These are phyloP conservation scores for Myocastor coypus DNA, from an alignment of 2,113 vertebrate genomes.

Conservation along the genomic window DNA sequence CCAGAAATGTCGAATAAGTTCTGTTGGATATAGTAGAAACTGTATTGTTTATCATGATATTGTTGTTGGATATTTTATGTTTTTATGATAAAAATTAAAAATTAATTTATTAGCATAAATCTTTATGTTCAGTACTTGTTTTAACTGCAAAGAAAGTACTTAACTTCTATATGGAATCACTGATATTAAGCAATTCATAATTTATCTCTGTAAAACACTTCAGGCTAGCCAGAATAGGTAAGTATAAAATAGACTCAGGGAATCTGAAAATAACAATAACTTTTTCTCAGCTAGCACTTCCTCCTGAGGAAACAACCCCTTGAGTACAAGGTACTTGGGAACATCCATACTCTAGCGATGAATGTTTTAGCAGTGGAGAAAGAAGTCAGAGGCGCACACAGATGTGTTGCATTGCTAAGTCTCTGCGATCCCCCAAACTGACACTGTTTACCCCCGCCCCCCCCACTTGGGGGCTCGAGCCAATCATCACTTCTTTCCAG, in stretches of 20 bases:
- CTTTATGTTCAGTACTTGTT: background rate
- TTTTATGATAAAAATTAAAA: background rate
- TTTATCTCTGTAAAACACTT: background rate
- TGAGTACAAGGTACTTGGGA: background rate
- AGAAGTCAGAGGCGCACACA: too few relatives aligned
- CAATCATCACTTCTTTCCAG: background rate
- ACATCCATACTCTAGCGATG: background rate
- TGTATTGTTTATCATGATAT: background rate
- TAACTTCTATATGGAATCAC: background rate
- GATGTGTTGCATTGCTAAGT: accelerated
- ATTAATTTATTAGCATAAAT: background rate
- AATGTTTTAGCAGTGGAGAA: too few relatives aligned
- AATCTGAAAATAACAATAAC: background rate
- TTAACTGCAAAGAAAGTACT: background rate
- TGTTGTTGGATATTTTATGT: background rate
- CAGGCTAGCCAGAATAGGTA: background rate
- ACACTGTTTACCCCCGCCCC: background rate
- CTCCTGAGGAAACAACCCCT: background rate
- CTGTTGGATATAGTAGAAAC: background rate
- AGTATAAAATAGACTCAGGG: background rate
- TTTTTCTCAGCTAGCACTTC: background rate
- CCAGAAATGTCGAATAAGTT: background rate
- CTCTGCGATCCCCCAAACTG: background rate
- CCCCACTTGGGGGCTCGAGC: background rate
- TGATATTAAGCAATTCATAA: background rate